Evolutionary conservation across 2,888 invertebrate species (phyloP), one percentile per base, ranked within the genome.

Genomic region (Lissonota sp.): DNA sequence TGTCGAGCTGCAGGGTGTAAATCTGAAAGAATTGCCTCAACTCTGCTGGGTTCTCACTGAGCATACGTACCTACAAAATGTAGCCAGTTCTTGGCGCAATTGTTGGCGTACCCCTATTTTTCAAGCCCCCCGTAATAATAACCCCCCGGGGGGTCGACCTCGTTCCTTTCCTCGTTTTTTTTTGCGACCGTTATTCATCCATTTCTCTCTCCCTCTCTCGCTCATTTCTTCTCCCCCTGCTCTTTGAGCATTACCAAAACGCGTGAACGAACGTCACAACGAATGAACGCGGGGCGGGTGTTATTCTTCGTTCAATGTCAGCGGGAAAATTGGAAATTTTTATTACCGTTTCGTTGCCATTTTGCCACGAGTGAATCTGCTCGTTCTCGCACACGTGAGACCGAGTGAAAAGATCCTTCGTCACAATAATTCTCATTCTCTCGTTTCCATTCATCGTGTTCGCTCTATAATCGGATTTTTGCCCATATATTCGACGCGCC

Each of bases 11-110:
- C n/a, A n/a, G n/a, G n/a, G 88, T 89, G 89, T 90, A 90, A 90
- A 91, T 91, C 90, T 88, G 86, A 90, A 90, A 89, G 90, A n/a
- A n/a, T 90, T 90, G 87, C 87, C 89, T 88, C 88, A 89, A 90
- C 90, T 90, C 88, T 79, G 64, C 70, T 16, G 51, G 73, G 58
- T 78, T 84, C 67, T 64, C 70, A 64, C n/a, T n/a, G n/a, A n/a
- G n/a, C n/a, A n/a, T n/a, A n/a, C n/a, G n/a, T n/a, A n/a, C n/a
- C n/a, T n/a, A n/a, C n/a, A n/a, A n/a, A n/a, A n/a, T n/a, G n/a
- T n/a, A n/a, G n/a, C n/a, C n/a, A n/a, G n/a, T n/a, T n/a, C n/a
- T n/a, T n/a, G n/a, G n/a, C n/a, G n/a, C n/a, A n/a, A n/a, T n/a
- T n/a, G n/a, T n/a, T n/a, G n/a, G n/a, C n/a, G n/a, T n/a, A n/a